Evolutionary conservation across 1,140 invertebrate genomes (phyloP).

Genomic region (Aphaenogaster floridana): DNA sequence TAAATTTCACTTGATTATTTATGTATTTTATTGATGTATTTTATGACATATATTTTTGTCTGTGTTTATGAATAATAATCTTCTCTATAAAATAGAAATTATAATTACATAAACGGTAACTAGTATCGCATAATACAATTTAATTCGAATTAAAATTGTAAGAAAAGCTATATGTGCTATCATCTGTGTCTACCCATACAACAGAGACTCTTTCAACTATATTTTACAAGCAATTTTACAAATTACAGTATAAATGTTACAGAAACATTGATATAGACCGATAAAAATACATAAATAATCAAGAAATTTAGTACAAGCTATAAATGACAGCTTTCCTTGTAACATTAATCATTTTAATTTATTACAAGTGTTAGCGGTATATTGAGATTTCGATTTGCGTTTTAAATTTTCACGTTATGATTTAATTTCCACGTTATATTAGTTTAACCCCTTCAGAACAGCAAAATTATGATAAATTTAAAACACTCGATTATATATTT

Average conservation of each 20-base stretch:
- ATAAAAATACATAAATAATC: neutral
- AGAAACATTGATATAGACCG: neutral
- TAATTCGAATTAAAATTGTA: neutral
- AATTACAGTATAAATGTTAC: neutral
- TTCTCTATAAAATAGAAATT: neutral
- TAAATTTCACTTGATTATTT: conserved; percentile 8
- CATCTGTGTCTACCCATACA: neutral
- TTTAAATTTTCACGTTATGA: conserved; percentile 10
- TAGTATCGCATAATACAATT: neutral
- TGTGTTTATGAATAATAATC: neutral
- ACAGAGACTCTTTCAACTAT: neutral
- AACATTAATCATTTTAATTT: conserved; percentile 1
- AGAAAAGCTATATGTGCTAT: neutral
- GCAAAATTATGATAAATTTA: neutral
- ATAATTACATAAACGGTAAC: neutral
- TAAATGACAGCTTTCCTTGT: neutral
- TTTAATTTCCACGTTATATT: conserved; percentile 7
- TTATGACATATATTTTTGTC: neutral
- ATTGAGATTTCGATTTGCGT: neutral
- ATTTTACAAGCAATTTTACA: neutral
- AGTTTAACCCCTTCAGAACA: neutral
- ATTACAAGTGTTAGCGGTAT: neutral
- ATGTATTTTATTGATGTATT: neutral
- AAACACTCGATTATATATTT: neutral
- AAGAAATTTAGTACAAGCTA: conserved; percentile 9